Conservation (phyloP, 30 jellyfish, hydroid and myxozoan species). For the Turritopsis rubra region DNA sequence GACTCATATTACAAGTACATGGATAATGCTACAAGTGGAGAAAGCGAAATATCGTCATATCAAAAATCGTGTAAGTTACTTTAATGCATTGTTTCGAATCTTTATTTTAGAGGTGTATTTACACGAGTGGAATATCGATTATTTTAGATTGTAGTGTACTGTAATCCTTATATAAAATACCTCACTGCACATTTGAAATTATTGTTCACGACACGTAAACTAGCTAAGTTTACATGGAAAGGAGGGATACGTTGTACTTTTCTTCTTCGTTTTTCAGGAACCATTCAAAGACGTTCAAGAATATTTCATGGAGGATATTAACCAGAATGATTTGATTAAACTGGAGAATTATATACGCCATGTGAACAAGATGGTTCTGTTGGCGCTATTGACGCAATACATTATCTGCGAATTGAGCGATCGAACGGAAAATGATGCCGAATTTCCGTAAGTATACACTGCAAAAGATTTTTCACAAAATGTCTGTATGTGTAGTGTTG, state of each 20-base stretch:
- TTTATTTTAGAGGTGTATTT: too few species aligned
- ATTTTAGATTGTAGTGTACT: too few species aligned
- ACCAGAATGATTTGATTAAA: not conserved
- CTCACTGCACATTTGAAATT: too few species aligned
- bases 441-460: slow-evolving; percentile 1
- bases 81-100: not conserved
- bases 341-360: not conserved
- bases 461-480: not conserved
- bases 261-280: not conserved
- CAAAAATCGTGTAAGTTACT: slow-evolving; percentile 27
- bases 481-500: not conserved
- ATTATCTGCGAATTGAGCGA: not conserved
- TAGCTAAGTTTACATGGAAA: too few species aligned
- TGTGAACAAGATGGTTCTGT: not conserved
- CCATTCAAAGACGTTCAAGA: slow-evolving; percentile 1
- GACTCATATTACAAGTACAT: slow-evolving; percentile 47
- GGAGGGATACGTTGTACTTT: too few species aligned
- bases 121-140: too few species aligned
- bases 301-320: not conserved
- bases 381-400: slow-evolving; percentile 3
- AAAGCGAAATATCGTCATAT: slow-evolving; percentile 35
- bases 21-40: slow-evolving; percentile 60
- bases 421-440: not conserved
- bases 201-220: too few species aligned
- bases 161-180: too few species aligned